Conservation (phyloP, 2,797 vertebrate species). For the Pempheris klunzingeri region DNA sequence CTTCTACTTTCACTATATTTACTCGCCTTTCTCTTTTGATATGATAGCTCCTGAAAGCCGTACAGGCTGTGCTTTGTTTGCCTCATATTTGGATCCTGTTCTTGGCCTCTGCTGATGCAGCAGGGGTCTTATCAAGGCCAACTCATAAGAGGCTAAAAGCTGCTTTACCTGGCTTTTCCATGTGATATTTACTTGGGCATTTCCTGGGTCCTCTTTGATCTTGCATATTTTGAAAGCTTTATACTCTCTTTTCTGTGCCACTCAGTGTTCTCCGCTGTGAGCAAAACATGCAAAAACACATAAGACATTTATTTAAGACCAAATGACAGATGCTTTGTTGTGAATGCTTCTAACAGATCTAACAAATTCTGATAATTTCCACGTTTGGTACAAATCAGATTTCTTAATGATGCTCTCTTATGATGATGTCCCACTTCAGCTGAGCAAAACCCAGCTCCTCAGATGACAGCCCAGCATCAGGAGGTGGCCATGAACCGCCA, state of each 20-base stretch:
- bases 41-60: constrained; percentile 53
- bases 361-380: not conserved
- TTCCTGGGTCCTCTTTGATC: constrained; percentile 50
- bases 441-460: constrained; percentile 91
- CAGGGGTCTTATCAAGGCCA: constrained; percentile 39
- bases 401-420: not conserved
- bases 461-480: constrained; percentile 88
- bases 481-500: constrained; percentile 93
- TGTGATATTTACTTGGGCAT: constrained; percentile 44
- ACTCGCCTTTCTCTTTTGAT: constrained; percentile 54
- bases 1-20: constrained; percentile 39
- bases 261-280: constrained; percentile 2
- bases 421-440: constrained; percentile 83
- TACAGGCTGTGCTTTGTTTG: constrained; percentile 38
- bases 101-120: constrained; percentile 45
- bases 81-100: constrained; percentile 43
- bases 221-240: constrained; percentile 51
- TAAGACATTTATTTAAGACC: not conserved
- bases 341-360: not conserved
- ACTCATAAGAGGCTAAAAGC: constrained; percentile 60
- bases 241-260: constrained; percentile 31
- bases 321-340: constrained; percentile 18
- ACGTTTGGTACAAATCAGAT: not conserved
- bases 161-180: constrained; percentile 45
- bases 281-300: constrained; percentile 14